These are phyloP conservation scores for Antigone vipio DNA, from an alignment of 2,113 vertebrate species.

Conservation along the genomic window DNA sequence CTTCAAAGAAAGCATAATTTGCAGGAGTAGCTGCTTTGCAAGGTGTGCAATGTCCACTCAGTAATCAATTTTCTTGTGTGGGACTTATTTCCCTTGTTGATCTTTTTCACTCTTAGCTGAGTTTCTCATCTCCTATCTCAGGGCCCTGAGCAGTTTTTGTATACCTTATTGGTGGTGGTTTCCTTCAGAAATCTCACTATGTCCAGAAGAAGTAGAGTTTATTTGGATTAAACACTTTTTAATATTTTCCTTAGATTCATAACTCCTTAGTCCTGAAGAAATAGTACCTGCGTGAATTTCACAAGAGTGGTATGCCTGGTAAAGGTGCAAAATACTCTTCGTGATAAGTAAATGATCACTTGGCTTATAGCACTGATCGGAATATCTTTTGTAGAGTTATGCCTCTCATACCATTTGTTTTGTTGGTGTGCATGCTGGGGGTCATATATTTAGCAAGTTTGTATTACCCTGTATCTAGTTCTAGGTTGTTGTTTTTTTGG, in stretches of 20 bases:
- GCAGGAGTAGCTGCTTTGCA: not conserved
- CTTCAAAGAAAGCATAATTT: not conserved
- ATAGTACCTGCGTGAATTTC: not conserved
- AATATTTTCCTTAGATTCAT: not conserved
- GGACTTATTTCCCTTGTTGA: not conserved
- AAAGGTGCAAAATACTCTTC: not conserved
- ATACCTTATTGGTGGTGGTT: not conserved
- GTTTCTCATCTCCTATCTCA: not conserved
- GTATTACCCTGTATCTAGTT: not conserved
- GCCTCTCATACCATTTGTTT: not conserved
- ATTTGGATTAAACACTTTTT: not conserved
- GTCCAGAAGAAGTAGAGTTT: not conserved
- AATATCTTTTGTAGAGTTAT: not conserved
- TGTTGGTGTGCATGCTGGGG: not conserved
- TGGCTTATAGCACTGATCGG: not conserved
- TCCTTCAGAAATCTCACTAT: not conserved
- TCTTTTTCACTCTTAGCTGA: not conserved
- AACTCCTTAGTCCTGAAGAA: not conserved
- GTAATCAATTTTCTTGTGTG: not conserved
- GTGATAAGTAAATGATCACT: not conserved
- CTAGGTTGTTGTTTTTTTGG: not conserved
- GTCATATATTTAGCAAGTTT: not conserved
- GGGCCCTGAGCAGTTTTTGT: not conserved
- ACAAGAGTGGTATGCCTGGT: not conserved
- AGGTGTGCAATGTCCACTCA: not conserved